Evolutionary conservation across 2,113 vertebrate genomes (phyloP).

Genomic region (Brachionichthys hirsutus): DNA sequence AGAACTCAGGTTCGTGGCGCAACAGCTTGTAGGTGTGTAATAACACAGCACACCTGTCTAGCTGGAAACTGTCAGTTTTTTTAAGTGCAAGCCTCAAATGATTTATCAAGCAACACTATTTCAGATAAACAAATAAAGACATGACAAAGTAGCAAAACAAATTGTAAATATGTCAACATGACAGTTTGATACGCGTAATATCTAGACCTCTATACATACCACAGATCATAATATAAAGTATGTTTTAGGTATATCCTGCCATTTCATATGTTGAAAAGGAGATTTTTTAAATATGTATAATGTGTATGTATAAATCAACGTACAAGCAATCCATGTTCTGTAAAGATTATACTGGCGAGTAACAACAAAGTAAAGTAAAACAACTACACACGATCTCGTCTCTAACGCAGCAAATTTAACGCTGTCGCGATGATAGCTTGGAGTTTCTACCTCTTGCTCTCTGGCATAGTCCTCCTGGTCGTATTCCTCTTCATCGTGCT

Average conservation of each 20-base stretch:
- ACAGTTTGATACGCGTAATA: background rate
- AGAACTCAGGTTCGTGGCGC: conserved; percentile 44
- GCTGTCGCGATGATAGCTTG: background rate
- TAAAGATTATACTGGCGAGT: no score
- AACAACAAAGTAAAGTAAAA: background rate
- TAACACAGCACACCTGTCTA: conserved; percentile 28
- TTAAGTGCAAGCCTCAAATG: conserved; percentile 11
- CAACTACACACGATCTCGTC: background rate
- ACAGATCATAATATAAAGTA: background rate
- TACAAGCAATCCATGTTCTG: no score
- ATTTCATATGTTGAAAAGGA: no score
- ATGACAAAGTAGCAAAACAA: no score
- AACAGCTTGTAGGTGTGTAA: conserved; percentile 55
- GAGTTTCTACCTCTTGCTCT: conserved; percentile 74
- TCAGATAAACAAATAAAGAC: background rate
- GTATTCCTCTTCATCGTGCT: conserved; percentile 78
- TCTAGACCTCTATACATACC: background rate
- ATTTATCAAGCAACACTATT: background rate
- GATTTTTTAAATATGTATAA: no score
- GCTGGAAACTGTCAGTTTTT: conserved; percentile 25
- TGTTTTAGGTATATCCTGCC: background rate
- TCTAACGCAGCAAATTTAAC: background rate
- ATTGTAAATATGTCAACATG: background rate
- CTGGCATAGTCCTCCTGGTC: conserved; percentile 80
- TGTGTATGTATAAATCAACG: no score